Evolutionary conservation across 2,113 vertebrate genomes (phyloP).

Genomic region (Labeo catla): DNA sequence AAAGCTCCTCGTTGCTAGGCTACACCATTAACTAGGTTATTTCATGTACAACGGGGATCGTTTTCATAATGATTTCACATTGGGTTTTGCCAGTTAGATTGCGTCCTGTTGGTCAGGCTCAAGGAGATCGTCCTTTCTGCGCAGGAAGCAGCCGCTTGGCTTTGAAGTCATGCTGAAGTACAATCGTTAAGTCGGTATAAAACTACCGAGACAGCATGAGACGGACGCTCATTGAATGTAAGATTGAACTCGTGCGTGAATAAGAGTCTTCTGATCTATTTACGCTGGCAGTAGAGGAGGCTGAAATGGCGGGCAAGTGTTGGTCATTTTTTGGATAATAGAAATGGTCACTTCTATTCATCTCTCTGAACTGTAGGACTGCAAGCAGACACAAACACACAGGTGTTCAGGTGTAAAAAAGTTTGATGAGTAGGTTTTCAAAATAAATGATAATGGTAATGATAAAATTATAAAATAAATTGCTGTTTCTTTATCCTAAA

Average conservation of each 20-base stretch:
- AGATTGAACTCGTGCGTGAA: background rate
- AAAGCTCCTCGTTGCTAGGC: slow-evolving; percentile 47
- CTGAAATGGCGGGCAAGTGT: background rate
- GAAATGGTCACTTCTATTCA: background rate
- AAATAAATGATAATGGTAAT: background rate
- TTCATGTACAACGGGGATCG: slow-evolving; percentile 10
- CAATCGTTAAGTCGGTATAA: background rate
- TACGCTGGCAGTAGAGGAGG: background rate
- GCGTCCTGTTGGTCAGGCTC: background rate
- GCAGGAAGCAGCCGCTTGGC: background rate
- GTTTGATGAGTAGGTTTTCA: too few relatives aligned
- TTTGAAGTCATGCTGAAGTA: slow-evolving; percentile 18
- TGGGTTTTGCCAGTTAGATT: slow-evolving; percentile 1
- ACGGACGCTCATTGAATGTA: background rate
- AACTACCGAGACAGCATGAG: background rate
- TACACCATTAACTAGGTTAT: slow-evolving; percentile 42
- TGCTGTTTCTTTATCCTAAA: too few relatives aligned
- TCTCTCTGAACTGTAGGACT: background rate
- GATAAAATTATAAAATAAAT: background rate
- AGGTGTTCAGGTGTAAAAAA: background rate
- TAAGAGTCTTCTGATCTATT: background rate
- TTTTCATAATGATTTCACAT: slow-evolving; percentile 33
- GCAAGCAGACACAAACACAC: background rate
- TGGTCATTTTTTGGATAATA: background rate
- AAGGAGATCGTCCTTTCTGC: background rate